Percentiles rank a stretch among this genome's conserved stretches.
Conservation (phyloP, 2,888 invertebrate genomes). For the Leucoma salicis region DNA sequence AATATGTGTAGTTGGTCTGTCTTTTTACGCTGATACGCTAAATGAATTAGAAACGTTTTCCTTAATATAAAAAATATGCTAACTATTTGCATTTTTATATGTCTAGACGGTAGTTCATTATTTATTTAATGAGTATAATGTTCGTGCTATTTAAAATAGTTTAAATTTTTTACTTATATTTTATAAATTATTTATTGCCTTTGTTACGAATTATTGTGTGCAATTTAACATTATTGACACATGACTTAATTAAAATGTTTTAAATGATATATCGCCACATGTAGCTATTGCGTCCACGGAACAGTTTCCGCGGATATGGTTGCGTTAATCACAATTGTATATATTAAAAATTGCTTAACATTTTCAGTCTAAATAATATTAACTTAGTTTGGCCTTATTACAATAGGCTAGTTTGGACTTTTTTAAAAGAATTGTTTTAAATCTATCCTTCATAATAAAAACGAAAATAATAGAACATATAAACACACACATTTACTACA, state of each 20-base stretch:
- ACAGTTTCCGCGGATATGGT: not conserved
- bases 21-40: too few relatives aligned
- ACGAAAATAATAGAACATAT: too few relatives aligned
- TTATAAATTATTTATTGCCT: not conserved
- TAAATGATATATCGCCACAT: not conserved
- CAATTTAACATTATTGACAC: not conserved
- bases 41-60: not conserved
- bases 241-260: not conserved
- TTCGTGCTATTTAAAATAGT: not conserved
- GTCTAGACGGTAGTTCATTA: conserved; percentile 6
- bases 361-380: not conserved
- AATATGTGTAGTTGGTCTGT: too few relatives aligned
- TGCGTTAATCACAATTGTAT: not conserved
- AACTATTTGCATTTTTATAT: conserved; percentile 10
- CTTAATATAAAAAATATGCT: conserved; percentile 8
- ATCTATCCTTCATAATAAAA: too few relatives aligned
- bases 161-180: not conserved
- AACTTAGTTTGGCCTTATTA: not conserved
- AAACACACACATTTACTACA: too few relatives aligned
- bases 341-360: not conserved
- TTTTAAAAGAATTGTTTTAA: too few relatives aligned
- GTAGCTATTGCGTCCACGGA: not conserved
- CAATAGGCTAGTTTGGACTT: too few relatives aligned
- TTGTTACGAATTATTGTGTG: not conserved
- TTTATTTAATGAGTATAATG: not conserved